Percentiles rank a stretch among this genome's conserved stretches.
Evolutionary conservation across 2,888 invertebrate species (phyloP).

Genomic region (Blomia tropicalis): DNA sequence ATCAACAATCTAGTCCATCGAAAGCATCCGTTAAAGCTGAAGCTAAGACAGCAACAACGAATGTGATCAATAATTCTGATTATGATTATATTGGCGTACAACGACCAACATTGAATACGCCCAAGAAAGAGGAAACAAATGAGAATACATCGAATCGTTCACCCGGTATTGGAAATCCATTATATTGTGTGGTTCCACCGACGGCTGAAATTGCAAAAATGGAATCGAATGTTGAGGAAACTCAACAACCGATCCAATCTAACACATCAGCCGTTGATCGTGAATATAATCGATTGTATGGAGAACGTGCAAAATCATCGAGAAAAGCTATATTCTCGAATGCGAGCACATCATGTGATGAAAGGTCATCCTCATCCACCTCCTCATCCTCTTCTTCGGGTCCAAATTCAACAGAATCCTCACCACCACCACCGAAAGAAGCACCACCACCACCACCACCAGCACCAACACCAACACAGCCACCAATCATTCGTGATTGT

Average conservation of each 20-base stretch:
- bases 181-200: neutral
- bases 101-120: neutral
- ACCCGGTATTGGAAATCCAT: neutral
- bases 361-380: neutral
- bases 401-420: neutral
- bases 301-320: constrained; percentile 1
- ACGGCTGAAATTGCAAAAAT: too few species aligned
- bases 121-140: too few species aligned
- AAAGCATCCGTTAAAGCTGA: neutral
- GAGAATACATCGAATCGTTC: neutral
- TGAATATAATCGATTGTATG: constrained; percentile 29
- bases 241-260: neutral
- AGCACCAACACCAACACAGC: neutral
- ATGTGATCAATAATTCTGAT: neutral
- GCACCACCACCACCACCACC: neutral
- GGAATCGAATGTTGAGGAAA: too few species aligned
- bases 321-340: neutral
- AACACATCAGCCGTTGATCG: constrained; percentile 26
- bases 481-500: neutral
- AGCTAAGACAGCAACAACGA: neutral
- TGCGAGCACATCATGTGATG: neutral
- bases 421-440: constrained; percentile 2
- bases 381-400: neutral
- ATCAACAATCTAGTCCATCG: neutral
- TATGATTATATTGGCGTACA: neutral